Evolutionary conservation across 2,797 vertebrate genomes (phyloP), one percentile per base, ranked within the genome.

Genomic region (Lerista edwardsae): DNA sequence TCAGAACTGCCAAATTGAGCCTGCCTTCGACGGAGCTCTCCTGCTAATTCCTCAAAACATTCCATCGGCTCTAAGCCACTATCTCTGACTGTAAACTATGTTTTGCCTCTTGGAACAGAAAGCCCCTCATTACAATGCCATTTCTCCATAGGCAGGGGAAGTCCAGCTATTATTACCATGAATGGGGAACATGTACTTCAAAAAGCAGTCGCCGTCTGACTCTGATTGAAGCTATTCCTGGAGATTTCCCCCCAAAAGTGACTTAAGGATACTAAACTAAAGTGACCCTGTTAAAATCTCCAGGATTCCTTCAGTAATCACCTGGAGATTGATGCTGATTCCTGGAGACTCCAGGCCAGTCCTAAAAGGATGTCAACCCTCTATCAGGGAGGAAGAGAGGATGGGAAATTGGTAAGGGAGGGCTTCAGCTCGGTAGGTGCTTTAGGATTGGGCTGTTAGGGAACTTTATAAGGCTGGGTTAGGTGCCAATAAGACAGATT

Each of bases 351-450:
- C 51, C 51, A 55, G 14, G 51, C 14, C 51, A 55, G 4, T 55
- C 51, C 51, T 55, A 15, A 55, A 17, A 15, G 14, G 51, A 17
- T 55, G 51, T 14, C 47, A 55, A 55, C 14, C 15, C 51, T 19
- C 15, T 55, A 17, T 55, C 17, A 75, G n/a, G 73, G 5, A 6
- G 23, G 15, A 36, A 34, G 19, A 31, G 14, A 23, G 2, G 34
- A 61, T 21, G 6, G 17, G 15, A 27, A 3, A 0, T 0, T 72
- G 74, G 55, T 34, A 55, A 25, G 29, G 8, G 73, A 55, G 51
- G 73, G 73, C n/a, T 23, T 10, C 51, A 25, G n/a, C 61, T 6
- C 23, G 25, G 59, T 23, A 25, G 25, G 23, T 8, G 0, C 21
- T 0, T 44, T 44, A 4, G 41, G 41, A 44, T 9, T 44, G 41